Base-by-base conservation (phyloP, 2,797 vertebrate genomes). In the Myioborus melanocephalus region DNA sequence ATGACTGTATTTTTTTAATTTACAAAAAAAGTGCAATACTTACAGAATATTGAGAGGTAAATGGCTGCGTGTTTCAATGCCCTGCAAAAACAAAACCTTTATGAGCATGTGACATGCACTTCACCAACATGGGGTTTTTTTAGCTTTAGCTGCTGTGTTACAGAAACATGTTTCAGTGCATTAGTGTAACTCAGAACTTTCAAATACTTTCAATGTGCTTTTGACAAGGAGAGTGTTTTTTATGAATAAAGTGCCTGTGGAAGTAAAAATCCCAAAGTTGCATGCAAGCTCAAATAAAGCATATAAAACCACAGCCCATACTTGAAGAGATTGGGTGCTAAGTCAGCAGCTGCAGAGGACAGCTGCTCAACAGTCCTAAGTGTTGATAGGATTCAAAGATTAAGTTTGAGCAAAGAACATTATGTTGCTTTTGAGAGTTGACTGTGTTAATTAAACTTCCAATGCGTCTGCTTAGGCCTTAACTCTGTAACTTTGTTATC, bases 161-260 rank as follows among this genome's bases (percentile, higher is more conserved):
- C 23, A 66, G n/a, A 47, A 73, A 60, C 12, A 1, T 26, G 27
- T 68, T 87, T 72, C 20, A 44, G 28, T 86, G n/a, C 14, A 35
- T 18, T 57, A 47, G 19, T 39, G 32, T 13, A 73, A 76, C 30
- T 84, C 9, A 23, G n/a, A 89, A 53, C 6, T 83, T 64, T 5
- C 12, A 43, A 28, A 27, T 78, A 76, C 37, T 76, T 82, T 63
- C 57, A 41, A 1, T 57, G 9, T 30, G 22, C 23, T 85, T 94
- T 82, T 61, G 55, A 83, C 3, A 16, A 56, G 5, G 32, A 79
- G 32, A 34, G 5, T 28, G 7, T 6, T 61, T 91, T 64, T 75
- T 66, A n/a, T 76, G 2, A 71, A 75, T 44, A 41, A 94, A 95
- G 93, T 95, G 90, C 84, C 84, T 94, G 61, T 81, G 55, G 69